Conservation (phyloP, 2,888 invertebrate genomes). For the Trichogramma dendrolimi region DNA sequence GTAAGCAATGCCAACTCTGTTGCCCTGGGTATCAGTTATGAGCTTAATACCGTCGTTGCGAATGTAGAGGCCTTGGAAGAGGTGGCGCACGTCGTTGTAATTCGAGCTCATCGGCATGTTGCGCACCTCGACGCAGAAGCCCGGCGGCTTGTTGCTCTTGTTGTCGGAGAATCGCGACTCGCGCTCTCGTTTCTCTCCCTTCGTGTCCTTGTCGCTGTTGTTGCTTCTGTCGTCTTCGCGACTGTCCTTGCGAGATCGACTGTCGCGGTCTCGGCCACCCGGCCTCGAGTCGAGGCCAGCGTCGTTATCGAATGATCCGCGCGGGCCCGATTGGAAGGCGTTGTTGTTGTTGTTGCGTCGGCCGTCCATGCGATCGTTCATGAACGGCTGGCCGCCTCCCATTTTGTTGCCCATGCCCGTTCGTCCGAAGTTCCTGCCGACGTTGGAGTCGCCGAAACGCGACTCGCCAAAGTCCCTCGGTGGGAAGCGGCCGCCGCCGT, state of each 20-base stretch:
- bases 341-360: slow-evolving; percentile 40
- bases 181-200: neutral
- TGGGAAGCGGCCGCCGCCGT: too few relatives aligned
- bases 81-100: slow-evolving; percentile 76
- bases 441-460: slow-evolving; percentile 7
- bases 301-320: slow-evolving; percentile 35
- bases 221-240: slow-evolving; percentile 7
- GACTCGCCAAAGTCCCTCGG: neutral
- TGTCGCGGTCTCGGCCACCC: slow-evolving; percentile 18
- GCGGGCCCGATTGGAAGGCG: slow-evolving; percentile 51
- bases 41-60: slow-evolving; percentile 82
- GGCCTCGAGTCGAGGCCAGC: slow-evolving; percentile 33
- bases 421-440: slow-evolving; percentile 19
- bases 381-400: slow-evolving; percentile 43
- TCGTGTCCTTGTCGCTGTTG: slow-evolving; percentile 7
- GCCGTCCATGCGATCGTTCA: slow-evolving; percentile 32
- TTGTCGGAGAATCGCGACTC: slow-evolving; percentile 22
- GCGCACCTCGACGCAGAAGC: slow-evolving; percentile 66
- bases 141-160: slow-evolving; percentile 28
- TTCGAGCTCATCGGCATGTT: slow-evolving; percentile 72
- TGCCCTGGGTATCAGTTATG: slow-evolving; percentile 75
- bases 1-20: slow-evolving; percentile 74
- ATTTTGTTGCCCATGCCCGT: slow-evolving; percentile 34
- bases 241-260: slow-evolving; percentile 6
- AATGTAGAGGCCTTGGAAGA: slow-evolving; percentile 74